Conservation (phyloP, 1,140 invertebrate genomes). For the Drosophila mayri region DNA sequence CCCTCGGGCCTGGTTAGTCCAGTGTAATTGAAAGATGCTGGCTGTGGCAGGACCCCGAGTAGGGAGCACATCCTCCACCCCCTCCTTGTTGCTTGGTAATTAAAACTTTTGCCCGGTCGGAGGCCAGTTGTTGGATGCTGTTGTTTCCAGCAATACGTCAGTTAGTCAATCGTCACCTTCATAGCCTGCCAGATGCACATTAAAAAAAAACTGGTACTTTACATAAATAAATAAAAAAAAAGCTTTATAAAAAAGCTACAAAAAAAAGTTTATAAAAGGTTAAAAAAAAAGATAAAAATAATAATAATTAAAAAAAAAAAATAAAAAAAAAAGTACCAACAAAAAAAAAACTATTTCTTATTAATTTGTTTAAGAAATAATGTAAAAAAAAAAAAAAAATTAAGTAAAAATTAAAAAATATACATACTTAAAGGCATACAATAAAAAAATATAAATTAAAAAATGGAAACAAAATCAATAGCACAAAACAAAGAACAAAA, state of each 20-base stretch:
- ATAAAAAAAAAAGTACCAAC: no score
- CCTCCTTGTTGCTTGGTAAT: slow-evolving; percentile 74
- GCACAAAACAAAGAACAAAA: no score
- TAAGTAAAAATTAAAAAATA: no score
- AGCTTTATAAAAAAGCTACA: not conserved
- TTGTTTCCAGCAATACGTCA: slow-evolving; percentile 72
- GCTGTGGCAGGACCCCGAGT: slow-evolving; percentile 23
- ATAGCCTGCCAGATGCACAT: slow-evolving; percentile 6
- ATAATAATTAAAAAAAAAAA: no score
- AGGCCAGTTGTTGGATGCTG: slow-evolving; percentile 56
- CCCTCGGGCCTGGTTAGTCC: slow-evolving; percentile 63
- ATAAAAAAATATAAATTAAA: no score
- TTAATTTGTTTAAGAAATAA: no score
- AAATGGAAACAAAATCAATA: no score
- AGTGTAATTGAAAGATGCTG: slow-evolving; percentile 72
- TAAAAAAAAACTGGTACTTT: not conserved
- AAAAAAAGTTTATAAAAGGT: no score
- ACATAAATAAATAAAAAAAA: not conserved
- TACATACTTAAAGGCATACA: no score
- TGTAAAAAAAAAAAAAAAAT: no score
- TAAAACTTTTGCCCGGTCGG: slow-evolving; percentile 72
- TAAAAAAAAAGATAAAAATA: no score
- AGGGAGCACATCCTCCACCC: not conserved
- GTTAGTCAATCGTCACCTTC: slow-evolving; percentile 62
- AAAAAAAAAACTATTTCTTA: no score